phyloP scores from a whole-genome alignment of 2,797 vertebrate species.

The Pseudopleuronectes americanus region DNA sequence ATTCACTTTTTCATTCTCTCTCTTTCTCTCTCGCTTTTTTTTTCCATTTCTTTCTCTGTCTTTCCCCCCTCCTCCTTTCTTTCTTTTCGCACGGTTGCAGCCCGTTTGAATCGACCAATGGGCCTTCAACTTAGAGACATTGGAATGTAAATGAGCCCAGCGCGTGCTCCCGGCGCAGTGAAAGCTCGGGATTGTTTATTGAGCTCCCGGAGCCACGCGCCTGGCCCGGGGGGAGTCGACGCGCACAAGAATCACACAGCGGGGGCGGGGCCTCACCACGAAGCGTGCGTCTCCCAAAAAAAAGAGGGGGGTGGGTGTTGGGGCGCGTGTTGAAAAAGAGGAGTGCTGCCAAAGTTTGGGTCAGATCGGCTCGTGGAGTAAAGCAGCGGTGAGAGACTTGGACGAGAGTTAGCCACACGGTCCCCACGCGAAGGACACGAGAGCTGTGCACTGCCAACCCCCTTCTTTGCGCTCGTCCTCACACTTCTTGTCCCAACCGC shows the following conservation, averaged over 20 bases:
- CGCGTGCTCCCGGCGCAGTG: slow-evolving; percentile 87
- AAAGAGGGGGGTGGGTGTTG: slow-evolving; percentile 11
- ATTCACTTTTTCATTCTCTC: slow-evolving; percentile 77
- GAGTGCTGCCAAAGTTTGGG: slow-evolving; percentile 87
- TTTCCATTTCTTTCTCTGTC: slow-evolving; percentile 45
- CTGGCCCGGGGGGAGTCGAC: slow-evolving; percentile 84
- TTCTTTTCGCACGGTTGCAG: slow-evolving; percentile 81
- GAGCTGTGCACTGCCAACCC: slow-evolving; percentile 79
- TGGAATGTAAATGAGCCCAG: slow-evolving; percentile 89
- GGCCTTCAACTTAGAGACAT: slow-evolving; percentile 84
- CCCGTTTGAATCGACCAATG: slow-evolving; percentile 87
- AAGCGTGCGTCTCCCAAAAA: slow-evolving; percentile 82
- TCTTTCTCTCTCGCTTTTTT: slow-evolving; percentile 36
- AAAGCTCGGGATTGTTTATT: slow-evolving; percentile 91
- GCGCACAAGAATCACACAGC: slow-evolving; percentile 84
- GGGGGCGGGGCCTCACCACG: slow-evolving; percentile 84
- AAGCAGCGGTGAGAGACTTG: slow-evolving; percentile 82
- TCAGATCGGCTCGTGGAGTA: slow-evolving; percentile 85
- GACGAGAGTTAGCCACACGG: slow-evolving; percentile 80
- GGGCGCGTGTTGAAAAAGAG: slow-evolving; percentile 91
- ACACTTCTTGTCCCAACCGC: slow-evolving; percentile 27
- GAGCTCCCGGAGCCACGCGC: slow-evolving; percentile 91
- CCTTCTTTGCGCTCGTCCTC: slow-evolving; percentile 13
- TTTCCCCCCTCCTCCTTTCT: slow-evolving; percentile 54
- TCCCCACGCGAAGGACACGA: slow-evolving; percentile 87